Conservation (phyloP, 2,888 invertebrate genomes). For the Gortyna flavago region DNA sequence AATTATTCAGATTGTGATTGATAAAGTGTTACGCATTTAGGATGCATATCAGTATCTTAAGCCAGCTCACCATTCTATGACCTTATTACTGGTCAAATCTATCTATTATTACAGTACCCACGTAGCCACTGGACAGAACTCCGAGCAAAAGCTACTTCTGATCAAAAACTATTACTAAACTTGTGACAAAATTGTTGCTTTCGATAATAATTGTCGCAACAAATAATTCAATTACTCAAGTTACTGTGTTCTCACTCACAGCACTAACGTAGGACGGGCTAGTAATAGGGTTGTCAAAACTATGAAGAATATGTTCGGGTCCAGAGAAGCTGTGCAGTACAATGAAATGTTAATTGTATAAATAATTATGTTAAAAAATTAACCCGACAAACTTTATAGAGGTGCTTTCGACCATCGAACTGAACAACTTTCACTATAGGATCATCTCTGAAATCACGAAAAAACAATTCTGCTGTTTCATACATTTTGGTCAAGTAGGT, state of each 20-base stretch:
- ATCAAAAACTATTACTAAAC: conserved; percentile 15
- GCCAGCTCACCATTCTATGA: not conserved
- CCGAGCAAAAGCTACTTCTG: not conserved
- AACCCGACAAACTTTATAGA: no score
- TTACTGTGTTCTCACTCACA: conserved; percentile 33
- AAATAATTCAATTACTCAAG: conserved; percentile 46
- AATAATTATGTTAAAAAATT: no score
- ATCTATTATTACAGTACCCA: not conserved
- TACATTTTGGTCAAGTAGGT: no score
- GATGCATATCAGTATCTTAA: not conserved
- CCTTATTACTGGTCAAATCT: not conserved
- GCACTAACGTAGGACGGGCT: conserved; percentile 8
- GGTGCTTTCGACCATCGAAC: no score
- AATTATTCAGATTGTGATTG: not conserved
- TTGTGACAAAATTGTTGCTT: conserved; percentile 13
- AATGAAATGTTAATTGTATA: not conserved
- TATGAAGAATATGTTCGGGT: not conserved
- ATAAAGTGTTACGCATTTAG: not conserved
- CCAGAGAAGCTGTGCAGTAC: not conserved
- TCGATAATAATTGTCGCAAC: conserved; percentile 15
- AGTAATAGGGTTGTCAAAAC: conserved; percentile 31
- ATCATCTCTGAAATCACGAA: no score
- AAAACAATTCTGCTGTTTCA: no score
- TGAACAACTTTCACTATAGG: no score
- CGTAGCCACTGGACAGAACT: conserved; percentile 6